A percentile compares a stretch with the other conserved stretches of the same genome.
phyloP scores from a whole-genome alignment of 2,797 vertebrate species.

The Rallus crepitans region DNA sequence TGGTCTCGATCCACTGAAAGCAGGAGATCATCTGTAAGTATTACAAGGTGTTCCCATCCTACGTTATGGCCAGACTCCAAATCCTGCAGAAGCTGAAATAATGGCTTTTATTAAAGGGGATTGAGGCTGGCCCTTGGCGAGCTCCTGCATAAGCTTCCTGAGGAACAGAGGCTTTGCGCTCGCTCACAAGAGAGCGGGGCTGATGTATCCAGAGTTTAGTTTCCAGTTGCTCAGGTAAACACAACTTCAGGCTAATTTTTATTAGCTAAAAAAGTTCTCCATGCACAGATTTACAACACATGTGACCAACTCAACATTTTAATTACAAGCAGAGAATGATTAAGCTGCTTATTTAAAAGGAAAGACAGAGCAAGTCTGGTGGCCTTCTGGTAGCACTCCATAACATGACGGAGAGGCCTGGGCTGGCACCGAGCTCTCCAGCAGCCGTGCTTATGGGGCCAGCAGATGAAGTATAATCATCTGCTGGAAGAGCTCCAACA shows the following conservation, averaged over 20 bases:
- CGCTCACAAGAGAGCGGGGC: rapidly evolving
- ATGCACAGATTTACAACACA: neutral
- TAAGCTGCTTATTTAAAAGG: neutral
- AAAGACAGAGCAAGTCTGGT: neutral
- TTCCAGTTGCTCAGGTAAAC: slow-evolving; percentile 21
- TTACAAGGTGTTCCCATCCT: slow-evolving; percentile 45
- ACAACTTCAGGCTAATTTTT: neutral
- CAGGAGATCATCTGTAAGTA: slow-evolving; percentile 17
- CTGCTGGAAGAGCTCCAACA: neutral
- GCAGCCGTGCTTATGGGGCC: neutral
- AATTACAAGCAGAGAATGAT: slow-evolving; percentile 16
- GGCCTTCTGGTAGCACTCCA: neutral
- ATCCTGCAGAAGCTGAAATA: neutral
- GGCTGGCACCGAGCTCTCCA: neutral
- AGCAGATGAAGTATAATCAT: neutral
- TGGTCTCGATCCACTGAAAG: neutral
- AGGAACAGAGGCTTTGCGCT: neutral
- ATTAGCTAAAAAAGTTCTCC: slow-evolving; percentile 1
- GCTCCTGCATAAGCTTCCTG: neutral
- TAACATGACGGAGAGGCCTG: neutral
- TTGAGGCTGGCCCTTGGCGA: neutral
- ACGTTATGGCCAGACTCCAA: neutral
- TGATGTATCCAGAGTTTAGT: neutral
- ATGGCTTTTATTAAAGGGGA: neutral
- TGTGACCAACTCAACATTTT: neutral